Percentiles rank a stretch among this genome's conserved stretches.
Conservation (phyloP, 2,888 invertebrate species). For the Trichogramma evanescens region DNA sequence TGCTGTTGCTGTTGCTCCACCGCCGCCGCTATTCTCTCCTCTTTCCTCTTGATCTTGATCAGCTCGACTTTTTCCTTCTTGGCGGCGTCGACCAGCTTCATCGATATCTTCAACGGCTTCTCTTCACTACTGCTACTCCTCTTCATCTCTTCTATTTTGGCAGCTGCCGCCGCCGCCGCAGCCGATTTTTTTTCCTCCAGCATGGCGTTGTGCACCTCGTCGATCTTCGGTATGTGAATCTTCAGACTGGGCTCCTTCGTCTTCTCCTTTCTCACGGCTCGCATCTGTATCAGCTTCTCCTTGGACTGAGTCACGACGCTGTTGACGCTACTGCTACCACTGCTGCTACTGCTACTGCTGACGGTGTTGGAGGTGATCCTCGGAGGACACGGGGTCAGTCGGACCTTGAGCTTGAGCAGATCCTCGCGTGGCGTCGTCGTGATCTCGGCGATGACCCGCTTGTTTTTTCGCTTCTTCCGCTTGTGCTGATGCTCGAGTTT, state of each 20-base stretch:
- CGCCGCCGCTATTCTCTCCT: not conserved
- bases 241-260: conserved; percentile 22
- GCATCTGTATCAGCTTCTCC: conserved; percentile 34
- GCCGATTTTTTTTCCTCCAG: not conserved
- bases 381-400: conserved; percentile 38
- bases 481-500: conserved; percentile 37
- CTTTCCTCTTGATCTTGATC: not conserved
- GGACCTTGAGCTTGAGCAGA: conserved; percentile 37
- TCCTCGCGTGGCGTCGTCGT: conserved; percentile 40
- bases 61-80: not conserved
- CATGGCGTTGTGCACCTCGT: conserved; percentile 10
- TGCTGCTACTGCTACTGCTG: not conserved
- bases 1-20: not conserved
- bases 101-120: not conserved
- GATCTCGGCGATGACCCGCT: conserved; percentile 41
- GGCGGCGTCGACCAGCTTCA: not conserved
- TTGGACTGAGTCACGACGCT: conserved; percentile 27
- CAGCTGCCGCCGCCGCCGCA: not conserved
- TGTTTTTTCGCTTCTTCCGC: conserved; percentile 36
- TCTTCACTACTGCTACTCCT: not conserved
- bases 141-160: not conserved
- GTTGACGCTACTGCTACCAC: not conserved
- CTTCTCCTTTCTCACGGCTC: conserved; percentile 35
- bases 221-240: not conserved
- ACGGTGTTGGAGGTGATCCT: conserved; percentile 29